Evolutionary conservation across 2,888 invertebrate species (phyloP), one percentile per base, ranked within the genome.

Genomic region (Monopis laevigella): DNA sequence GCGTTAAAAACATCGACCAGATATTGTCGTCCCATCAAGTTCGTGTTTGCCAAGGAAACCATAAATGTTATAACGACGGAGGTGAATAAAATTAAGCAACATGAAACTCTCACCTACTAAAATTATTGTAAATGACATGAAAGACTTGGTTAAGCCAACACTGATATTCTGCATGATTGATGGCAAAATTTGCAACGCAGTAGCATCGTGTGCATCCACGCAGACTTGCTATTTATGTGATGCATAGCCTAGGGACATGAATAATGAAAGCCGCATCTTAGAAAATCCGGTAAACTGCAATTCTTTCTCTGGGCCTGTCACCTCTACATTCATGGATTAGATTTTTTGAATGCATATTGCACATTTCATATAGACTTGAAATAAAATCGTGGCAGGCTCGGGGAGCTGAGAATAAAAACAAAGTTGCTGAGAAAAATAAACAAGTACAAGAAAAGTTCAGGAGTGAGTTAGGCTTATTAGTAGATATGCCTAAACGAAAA

Each of bases 291-390:
- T 18, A 39, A 29, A 35, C 39, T 39, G 26, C 42, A 38, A 39
- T 21, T 13, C 55, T 54, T 42, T 53, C 52, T 19, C 35, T 55
- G 8, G 8, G 24, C 24, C 8, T 21, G 38, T 57, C 55, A 27
- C 44, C 45, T 19, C 45, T 59, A 18, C 56, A 59, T 49, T 51
- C 54, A 2, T 59, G 56, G 56, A 57, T 56, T 10, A 46, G 54
- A 14, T 54, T 52, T 27, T 55, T 58, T 43, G 57, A 61, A 43
- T 58, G 51, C 41, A 46, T 53, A 4, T 42, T 59, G 34, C 51
- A 59, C 41, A 27, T 57, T 17, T 43, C 51, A 6, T 58, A 56
- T 39, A 48, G 46, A 44, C 42, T 58, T 2, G 44, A 44, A 16
- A 47, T 54, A 39, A 50, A 52, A 43, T 49, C 51, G 40, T 58